A percentile compares a stretch with the other conserved stretches of the same genome.
Evolutionary conservation across 2,888 invertebrate species (phyloP).

Genomic region (Pachymerium ferrugineum): DNA sequence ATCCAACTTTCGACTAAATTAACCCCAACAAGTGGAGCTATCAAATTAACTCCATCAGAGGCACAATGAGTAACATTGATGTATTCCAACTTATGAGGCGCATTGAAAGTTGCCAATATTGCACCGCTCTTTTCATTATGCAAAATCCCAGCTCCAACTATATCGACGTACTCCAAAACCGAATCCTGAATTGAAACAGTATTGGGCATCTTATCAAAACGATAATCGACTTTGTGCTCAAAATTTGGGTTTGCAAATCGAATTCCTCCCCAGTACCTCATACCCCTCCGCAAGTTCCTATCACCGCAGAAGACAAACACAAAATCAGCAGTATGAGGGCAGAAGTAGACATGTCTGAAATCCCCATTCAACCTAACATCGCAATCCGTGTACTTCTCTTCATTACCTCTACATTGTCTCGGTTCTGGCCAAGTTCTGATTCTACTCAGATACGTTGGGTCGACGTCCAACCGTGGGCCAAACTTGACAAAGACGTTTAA

Average conservation of each 20-base stretch:
- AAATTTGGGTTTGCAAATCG: constrained; percentile 84
- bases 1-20: constrained; percentile 69
- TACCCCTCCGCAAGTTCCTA: constrained; percentile 58
- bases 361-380: constrained; percentile 77
- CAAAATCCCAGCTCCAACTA: constrained; percentile 87
- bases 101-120: constrained; percentile 79
- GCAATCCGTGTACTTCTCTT: constrained; percentile 49
- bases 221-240: constrained; percentile 51
- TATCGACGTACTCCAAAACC: constrained; percentile 65
- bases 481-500: constrained; percentile 82
- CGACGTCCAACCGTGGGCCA: constrained; percentile 78
- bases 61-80: constrained; percentile 79
- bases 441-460: constrained; percentile 76
- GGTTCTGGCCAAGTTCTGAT: constrained; percentile 96
- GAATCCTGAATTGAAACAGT: constrained; percentile 57
- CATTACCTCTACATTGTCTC: constrained; percentile 57
- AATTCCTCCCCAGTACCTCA: constrained; percentile 93
- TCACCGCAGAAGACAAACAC: constrained; percentile 88
- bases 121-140: constrained; percentile 94
- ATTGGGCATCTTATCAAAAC: neutral
- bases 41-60: constrained; percentile 83
- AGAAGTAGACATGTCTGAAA: constrained; percentile 75
- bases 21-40: constrained; percentile 75
- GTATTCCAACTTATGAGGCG: constrained; percentile 66
- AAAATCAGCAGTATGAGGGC: constrained; percentile 72